Conservation (phyloP, 2,797 vertebrate species). For the Protonibea diacanthus region DNA sequence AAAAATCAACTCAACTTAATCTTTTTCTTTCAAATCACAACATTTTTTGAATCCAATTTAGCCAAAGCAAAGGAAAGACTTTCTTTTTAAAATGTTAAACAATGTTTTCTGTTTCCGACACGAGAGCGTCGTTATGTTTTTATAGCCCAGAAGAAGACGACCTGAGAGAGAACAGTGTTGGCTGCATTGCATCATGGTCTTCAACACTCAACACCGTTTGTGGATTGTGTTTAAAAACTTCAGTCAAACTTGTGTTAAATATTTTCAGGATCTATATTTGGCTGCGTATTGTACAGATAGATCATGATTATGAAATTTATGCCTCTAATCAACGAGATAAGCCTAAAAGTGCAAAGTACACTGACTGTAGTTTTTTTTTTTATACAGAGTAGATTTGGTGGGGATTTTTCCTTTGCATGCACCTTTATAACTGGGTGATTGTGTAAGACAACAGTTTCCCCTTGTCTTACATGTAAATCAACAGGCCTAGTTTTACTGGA, state of each 20-base stretch:
- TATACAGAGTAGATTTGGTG: not conserved
- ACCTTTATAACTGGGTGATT: not conserved
- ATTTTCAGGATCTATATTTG: not conserved
- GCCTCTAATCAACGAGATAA: not conserved
- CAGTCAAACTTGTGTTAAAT: not conserved
- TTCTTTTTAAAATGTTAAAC: not conserved
- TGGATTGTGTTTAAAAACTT: not conserved
- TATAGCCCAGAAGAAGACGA: constrained; percentile 3
- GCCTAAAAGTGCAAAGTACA: not conserved
- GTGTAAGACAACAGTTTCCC: not conserved
- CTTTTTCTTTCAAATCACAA: not conserved
- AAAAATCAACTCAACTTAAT: not conserved
- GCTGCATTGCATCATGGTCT: constrained; percentile 17
- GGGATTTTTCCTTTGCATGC: not conserved
- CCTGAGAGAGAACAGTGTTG: constrained; percentile 27
- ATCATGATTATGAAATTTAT: not conserved
- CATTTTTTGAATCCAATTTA: not conserved
- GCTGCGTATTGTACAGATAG: not conserved
- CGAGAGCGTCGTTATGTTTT: constrained; percentile 8
- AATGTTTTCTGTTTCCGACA: constrained; percentile 1
- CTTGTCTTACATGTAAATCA: constrained; percentile 14
- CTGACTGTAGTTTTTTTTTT: not conserved
- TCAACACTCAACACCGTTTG: not conserved
- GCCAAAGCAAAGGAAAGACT: not conserved
- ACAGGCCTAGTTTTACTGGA: constrained; percentile 10